Evolutionary conservation across 2,797 vertebrate species (phyloP).

Genomic region (Varecia variegata): DNA sequence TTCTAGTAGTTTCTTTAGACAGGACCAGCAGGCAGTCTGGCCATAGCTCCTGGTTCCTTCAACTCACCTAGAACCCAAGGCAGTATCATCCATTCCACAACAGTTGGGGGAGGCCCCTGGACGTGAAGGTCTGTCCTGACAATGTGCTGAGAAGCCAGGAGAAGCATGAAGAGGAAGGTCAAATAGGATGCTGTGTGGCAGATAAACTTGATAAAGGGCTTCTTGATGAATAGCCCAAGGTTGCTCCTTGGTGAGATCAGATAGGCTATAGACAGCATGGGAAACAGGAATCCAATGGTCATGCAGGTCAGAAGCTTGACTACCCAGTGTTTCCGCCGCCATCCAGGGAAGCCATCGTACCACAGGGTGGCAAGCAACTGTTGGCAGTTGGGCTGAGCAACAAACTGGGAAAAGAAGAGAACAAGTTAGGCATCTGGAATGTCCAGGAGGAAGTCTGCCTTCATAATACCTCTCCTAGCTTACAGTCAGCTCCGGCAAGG

Average conservation of each 20-base stretch:
- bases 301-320: constrained; percentile 97
- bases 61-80: constrained; percentile 95
- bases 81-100: constrained; percentile 99
- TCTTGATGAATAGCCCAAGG: constrained; percentile 97
- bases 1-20: neutral
- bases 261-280: constrained; percentile 94
- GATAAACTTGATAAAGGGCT: constrained; percentile 99
- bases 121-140: constrained; percentile 97
- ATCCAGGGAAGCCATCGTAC: constrained; percentile 98
- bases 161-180: constrained; percentile 98
- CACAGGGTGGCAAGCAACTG: constrained; percentile 96
- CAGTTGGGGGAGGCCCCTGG: constrained; percentile 96
- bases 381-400: constrained; percentile 98
- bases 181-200: constrained; percentile 98
- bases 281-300: constrained; percentile 96
- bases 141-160: constrained; percentile 97
- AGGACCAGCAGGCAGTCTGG: neutral
- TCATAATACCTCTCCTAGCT: neutral
- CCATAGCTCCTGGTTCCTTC: neutral
- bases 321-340: constrained; percentile 97
- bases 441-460: neutral
- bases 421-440: constrained; percentile 14
- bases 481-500: neutral
- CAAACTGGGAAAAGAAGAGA: constrained; percentile 88
- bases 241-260: constrained; percentile 95